Evolutionary conservation across 2,797 vertebrate genomes (phyloP), one percentile per base, ranked within the genome.

Genomic region (Myiotriccus ornatus): DNA sequence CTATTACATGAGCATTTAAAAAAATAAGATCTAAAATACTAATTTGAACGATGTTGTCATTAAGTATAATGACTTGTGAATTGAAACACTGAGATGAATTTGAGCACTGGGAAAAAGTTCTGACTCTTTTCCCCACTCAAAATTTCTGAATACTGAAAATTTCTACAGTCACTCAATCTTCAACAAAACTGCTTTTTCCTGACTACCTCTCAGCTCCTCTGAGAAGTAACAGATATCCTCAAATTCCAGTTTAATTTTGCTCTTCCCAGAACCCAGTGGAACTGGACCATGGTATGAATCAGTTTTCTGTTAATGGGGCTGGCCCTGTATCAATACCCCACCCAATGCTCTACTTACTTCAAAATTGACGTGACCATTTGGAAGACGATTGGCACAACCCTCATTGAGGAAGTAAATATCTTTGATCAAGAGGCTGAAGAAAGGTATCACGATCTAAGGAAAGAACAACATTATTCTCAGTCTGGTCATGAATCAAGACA

Each of bases 341-440:
- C 23, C 21, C 17, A 7, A 16, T 39, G 37, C 68, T 75, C 52
- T 62, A 88, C 94, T 98, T 96, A 99, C 99, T 97, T 99, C 98
- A 80, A 99, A 99, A 97, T 99, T 99, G 97, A 99, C 59, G 5
- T 99, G 99, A 59, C 99, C 99, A 2, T 98, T 99, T 50, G 98
- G 98, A 73, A 99, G 98, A 83, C 98, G 96, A 97, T 98, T 99
- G 95, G 98, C 97, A 93, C 98, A 99, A n/a, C 99, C 98, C 94
- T 99, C 99, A 4, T 99, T 99, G 59, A 99, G 98, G 98, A 99
- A 99, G 97, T 99, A 99, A 95, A 99, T 98, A 92, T 99, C 99
- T 97, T 99, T 99, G 87, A 99, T 98, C 87, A 99, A 96, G 70
- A 99, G 98, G 96, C 99, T 99, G 98, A 99, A 99, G 98, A 99